phyloP scores from a whole-genome alignment of 2,797 vertebrate genomes.

The Morelia viridis region DNA sequence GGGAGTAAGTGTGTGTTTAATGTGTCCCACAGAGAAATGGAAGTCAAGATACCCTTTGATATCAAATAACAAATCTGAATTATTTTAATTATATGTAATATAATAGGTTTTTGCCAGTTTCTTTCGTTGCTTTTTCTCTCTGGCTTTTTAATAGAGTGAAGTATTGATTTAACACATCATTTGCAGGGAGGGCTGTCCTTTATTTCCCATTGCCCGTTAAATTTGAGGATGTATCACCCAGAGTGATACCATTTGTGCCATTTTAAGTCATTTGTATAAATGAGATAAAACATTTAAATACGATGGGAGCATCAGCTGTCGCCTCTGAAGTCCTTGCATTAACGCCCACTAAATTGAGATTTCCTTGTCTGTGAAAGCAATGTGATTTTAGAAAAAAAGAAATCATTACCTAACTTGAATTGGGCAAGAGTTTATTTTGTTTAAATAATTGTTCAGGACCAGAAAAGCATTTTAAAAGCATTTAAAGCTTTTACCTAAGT shows the following conservation, averaged over 20 bases:
- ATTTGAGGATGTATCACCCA: neutral
- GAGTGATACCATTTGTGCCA: neutral
- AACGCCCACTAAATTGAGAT: neutral
- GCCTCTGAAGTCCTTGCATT: neutral
- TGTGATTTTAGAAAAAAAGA: neutral
- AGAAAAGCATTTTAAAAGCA: neutral
- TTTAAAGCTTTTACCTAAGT: constrained; percentile 8
- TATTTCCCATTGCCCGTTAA: neutral
- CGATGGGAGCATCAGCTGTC: neutral
- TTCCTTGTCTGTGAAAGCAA: neutral
- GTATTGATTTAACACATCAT: neutral
- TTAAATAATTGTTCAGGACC: neutral
- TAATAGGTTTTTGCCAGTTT: neutral
- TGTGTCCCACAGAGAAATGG: neutral
- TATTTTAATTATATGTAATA: neutral
- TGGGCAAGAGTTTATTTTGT: neutral
- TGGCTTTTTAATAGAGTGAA: neutral
- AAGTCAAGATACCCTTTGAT: neutral
- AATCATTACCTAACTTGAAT: neutral
- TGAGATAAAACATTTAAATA: neutral
- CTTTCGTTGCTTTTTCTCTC: neutral
- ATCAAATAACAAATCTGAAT: neutral
- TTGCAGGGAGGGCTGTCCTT: neutral
- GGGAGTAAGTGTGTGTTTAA: neutral
- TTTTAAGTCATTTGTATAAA: neutral